Evolutionary conservation across 1,140 invertebrate genomes (phyloP).

Genomic region (Papilio glaucus): DNA sequence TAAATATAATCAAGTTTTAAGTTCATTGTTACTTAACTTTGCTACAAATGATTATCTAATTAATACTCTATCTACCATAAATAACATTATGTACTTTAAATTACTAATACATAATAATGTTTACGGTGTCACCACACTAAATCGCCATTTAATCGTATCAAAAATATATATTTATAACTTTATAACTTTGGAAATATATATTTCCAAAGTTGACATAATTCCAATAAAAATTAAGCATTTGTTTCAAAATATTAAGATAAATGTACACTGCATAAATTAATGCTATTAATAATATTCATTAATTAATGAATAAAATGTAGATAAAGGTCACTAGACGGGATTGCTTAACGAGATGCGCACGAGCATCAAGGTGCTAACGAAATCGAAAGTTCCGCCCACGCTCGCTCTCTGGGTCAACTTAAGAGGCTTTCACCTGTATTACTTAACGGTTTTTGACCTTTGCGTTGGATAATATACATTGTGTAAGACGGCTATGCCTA

Average conservation of each 20-base stretch:
- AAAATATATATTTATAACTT: no score
- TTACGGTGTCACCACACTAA: no score
- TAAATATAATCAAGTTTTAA: conserved; percentile 22
- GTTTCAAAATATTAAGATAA: no score
- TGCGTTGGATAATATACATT: conserved; percentile 57
- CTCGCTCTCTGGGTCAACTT: conserved; percentile 61
- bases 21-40: conserved; percentile 27
- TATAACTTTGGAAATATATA: no score
- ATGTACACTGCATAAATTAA: neutral
- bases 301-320: conserved; percentile 42
- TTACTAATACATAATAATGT: no score
- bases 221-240: no score
- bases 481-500: conserved; percentile 23
- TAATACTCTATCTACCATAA: neutral
- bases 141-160: no score
- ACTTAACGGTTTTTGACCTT: conserved; percentile 71
- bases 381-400: conserved; percentile 70
- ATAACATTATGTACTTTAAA: conserved; percentile 13
- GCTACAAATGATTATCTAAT: neutral
- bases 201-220: no score
- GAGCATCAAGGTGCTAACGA: conserved; percentile 55
- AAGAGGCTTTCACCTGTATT: conserved; percentile 69
- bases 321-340: conserved; percentile 58
- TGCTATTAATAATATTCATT: conserved; percentile 4
- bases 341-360: conserved; percentile 53